Evolutionary conservation across 1,140 invertebrate genomes (phyloP), one percentile per base, ranked within the genome.

Genomic region (Hylaeus volcanicus): DNA sequence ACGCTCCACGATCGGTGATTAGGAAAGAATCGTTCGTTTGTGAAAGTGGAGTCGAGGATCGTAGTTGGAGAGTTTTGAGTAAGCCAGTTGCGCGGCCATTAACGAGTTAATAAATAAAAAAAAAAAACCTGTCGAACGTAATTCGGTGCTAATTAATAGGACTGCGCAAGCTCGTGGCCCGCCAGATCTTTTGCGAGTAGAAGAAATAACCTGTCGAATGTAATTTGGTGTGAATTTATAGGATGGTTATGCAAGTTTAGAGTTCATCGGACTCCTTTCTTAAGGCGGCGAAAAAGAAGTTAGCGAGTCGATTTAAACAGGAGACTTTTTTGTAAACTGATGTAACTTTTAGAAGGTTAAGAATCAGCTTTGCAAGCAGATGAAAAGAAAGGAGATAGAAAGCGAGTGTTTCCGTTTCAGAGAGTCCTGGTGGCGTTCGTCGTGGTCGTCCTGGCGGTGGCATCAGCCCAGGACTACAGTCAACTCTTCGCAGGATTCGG

Each of bases 401-500:
- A 26, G 55, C 26, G 5, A 1, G n/a, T n/a, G 70, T 76, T 63
- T 80, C 66, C 71, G 11, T 90, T 91, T 41, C 87, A 93, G 93
- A 84, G 89, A 66, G 79, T 85, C 74, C 81, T 93, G 88, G 81
- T 92, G 82, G 83, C 69, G 51, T 84, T 90, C 51, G 79, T 91
- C 39, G 66, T 91, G 69, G 87, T 85, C 68, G 77, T 92, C 26
- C 69, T 91, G 69, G 78, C 82, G 26, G 75, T 85, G 70, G 84
- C 80, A 11, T 81, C 89, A 45, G 90, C 90, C 5, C 92, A 93
- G 79, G 87, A 89, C 68, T 93, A 92, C 70, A 90, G 87, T 60
- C 89, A 92, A 63, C 79, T 93, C 14, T 90, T 92, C 79, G 79
- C 91, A n/a, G 92, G 92, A 81, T 93, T 93, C 76, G 90, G 88